phyloP scores from a whole-genome alignment of 2,888 invertebrate genomes.

The Nipponacmea schrenckii region DNA sequence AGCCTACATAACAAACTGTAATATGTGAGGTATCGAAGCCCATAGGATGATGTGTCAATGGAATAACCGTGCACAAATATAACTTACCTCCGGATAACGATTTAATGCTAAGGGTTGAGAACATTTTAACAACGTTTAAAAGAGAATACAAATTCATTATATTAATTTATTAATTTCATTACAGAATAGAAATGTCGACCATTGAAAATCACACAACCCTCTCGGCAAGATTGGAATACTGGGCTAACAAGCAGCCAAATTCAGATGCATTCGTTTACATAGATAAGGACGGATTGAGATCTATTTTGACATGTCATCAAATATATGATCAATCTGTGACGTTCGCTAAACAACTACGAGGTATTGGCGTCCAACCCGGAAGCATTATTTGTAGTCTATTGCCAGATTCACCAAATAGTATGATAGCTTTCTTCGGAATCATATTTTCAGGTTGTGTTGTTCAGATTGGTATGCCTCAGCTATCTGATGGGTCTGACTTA shows the following conservation, averaged over 20 bases:
- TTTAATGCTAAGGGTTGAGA: too few species aligned
- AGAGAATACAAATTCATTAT: too few species aligned
- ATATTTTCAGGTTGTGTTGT: neutral
- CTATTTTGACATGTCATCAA: neutral
- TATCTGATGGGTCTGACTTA: neutral
- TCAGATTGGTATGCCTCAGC: neutral
- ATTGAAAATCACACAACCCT: neutral
- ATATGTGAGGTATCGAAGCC: too few species aligned
- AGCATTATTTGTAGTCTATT: neutral
- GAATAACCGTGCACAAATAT: too few species aligned
- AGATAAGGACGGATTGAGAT: neutral
- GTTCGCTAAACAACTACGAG: neutral
- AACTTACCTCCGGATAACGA: too few species aligned
- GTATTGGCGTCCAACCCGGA: neutral
- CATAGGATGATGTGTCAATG: too few species aligned
- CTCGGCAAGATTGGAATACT: neutral
- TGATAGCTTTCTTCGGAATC: slow-evolving; percentile 2
- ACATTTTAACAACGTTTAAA: too few species aligned
- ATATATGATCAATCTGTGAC: neutral
- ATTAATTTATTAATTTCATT: too few species aligned
- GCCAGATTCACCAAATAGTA: neutral
- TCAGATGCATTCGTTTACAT: neutral
- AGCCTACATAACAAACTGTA: too few species aligned
- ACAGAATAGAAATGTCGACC: too few species aligned
- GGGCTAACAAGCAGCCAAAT: neutral